phyloP scores from a whole-genome alignment of 2,797 vertebrate species.

The Bufotes viridis region DNA sequence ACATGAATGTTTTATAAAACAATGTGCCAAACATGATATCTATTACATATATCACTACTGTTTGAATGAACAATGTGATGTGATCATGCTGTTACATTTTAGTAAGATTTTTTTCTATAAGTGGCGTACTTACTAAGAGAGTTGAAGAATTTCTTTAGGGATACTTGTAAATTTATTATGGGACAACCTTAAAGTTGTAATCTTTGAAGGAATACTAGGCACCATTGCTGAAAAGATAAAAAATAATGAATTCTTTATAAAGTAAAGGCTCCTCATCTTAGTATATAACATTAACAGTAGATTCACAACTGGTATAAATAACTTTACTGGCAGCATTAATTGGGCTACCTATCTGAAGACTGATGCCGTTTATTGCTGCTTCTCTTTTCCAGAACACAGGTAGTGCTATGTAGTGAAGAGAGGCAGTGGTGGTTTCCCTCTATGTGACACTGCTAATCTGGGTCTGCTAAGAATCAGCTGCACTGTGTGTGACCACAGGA shows the following conservation, averaged over 20 bases:
- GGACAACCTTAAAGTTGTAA: conserved; percentile 88
- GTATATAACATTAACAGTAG: not conserved
- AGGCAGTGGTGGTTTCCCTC: too few species aligned
- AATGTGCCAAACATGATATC: not conserved
- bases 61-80: not conserved
- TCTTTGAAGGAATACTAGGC: conserved; percentile 80
- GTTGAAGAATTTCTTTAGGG: conserved; percentile 80
- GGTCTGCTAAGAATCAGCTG: too few species aligned
- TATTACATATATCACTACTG: not conserved
- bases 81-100: too few species aligned
- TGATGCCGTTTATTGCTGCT: too few species aligned
- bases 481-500: too few species aligned
- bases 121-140: conserved; percentile 86
- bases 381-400: too few species aligned
- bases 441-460: too few species aligned
- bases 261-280: not conserved
- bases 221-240: conserved; percentile 78
- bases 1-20: not conserved
- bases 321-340: not conserved
- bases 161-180: conserved; percentile 84
- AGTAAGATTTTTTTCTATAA: not conserved
- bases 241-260: not conserved
- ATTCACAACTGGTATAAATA: not conserved
- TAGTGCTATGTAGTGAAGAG: too few species aligned
- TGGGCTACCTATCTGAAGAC: too few species aligned